Base-by-base conservation (phyloP, 2,888 invertebrate genomes). In the Eulithis prunata region DNA sequence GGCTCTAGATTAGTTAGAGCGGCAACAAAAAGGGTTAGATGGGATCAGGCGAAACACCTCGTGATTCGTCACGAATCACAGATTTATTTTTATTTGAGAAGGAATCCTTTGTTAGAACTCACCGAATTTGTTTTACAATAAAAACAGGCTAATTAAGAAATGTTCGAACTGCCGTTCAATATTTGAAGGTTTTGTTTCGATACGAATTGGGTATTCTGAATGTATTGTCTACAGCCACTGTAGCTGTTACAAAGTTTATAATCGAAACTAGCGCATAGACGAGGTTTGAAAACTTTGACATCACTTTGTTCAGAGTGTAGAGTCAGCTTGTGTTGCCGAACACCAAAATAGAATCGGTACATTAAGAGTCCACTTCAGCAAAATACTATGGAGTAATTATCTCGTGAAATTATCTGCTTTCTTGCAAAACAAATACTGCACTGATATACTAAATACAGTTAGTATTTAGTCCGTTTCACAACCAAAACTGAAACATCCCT, bases 91-190 rank as follows among this genome's bases (percentile, higher is more conserved):
- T 91, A 89, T 91, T 90, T 79, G 88, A 88, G 81, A 85, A 70
- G 65, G 89, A 85, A 82, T 78, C 89, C 88, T 90, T 92, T 93
- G 91, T 91, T 86, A 78, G 83, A 85, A 87, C 85, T 91, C 89
- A 91, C 90, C 87, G 91, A 93, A 92, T 91, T 91, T 91, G 91
- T 89, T 87, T 87, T 86, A 81, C 83, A 87, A 88, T 90, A 90
- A 91, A 91, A 91, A 88, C 82, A 81, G 83, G 82, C 89, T 91
- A 92, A 92, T 91, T 92, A 92, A 91, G 89, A 90, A 91, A 90
- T 90, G 89, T 90, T 86, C 82, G 84, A 81, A 82, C 85, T 83
- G 88, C 87, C 86, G 86, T 87, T 88, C 83, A 83, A 81, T 82
- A 80, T 83, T 85, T 84, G 80, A 73, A 81, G 76, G 81, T 83